Conservation (phyloP, 2,797 vertebrate genomes). For the Enoplosus armatus region DNA sequence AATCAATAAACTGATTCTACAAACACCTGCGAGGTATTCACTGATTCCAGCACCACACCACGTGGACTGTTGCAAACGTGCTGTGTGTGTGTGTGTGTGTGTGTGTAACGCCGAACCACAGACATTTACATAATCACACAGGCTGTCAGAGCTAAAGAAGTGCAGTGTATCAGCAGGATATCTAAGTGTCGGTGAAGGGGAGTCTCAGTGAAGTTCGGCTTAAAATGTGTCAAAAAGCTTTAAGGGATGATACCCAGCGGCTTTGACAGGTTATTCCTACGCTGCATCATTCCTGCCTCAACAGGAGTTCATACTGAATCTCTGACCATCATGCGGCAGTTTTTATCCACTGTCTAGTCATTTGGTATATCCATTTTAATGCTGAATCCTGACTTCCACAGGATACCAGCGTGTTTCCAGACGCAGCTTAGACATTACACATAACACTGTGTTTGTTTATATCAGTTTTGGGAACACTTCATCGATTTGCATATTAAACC, state of each 20-base stretch:
- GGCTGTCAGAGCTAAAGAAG: conserved; percentile 49
- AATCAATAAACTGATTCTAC: conserved; percentile 65
- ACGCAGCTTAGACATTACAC: background rate
- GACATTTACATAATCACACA: conserved; percentile 63
- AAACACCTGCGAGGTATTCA: conserved; percentile 48
- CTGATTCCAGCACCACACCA: conserved; percentile 12
- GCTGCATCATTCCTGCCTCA: conserved; percentile 10
- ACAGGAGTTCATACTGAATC: conserved; percentile 16
- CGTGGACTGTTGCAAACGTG: background rate
- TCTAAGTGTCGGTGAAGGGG: conserved; percentile 28
- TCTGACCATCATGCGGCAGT: conserved; percentile 25
- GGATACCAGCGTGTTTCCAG: background rate
- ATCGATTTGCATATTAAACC: conserved; percentile 25
- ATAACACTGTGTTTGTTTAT: conserved; percentile 1
- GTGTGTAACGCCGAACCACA: conserved; percentile 8
- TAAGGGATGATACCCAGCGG: conserved; percentile 36
- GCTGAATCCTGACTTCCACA: conserved; percentile 25
- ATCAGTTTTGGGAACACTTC: background rate
- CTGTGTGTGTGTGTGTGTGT: background rate
- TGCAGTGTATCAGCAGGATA: conserved; percentile 41
- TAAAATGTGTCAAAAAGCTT: conserved; percentile 49
- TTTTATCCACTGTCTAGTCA: conserved; percentile 4
- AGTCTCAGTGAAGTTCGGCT: conserved; percentile 31
- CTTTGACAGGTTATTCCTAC: conserved; percentile 49
- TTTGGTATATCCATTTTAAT: conserved; percentile 6